phyloP scores from a whole-genome alignment of 2,113 vertebrate species.

The Dicerorhinus sumatrensis region DNA sequence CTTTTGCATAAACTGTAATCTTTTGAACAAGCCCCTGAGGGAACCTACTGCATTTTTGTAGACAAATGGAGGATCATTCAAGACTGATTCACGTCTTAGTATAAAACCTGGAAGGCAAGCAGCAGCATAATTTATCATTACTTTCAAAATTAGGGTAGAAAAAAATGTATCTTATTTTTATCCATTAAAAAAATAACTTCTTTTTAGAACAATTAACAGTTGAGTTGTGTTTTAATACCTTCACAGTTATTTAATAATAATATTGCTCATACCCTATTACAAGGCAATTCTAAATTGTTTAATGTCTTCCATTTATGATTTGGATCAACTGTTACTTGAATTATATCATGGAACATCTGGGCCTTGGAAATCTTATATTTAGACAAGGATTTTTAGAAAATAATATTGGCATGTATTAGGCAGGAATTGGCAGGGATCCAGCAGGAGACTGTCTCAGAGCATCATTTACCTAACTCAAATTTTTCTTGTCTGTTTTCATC shows the following conservation, averaged over 20 bases:
- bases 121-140: not conserved
- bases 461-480: not conserved
- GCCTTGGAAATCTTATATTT: slow-evolving; percentile 15
- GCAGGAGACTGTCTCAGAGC: not conserved
- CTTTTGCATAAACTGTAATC: not conserved
- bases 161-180: not conserved
- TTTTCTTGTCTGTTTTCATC: not conserved
- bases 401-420: not conserved
- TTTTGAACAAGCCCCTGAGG: not conserved
- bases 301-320: slow-evolving; percentile 17
- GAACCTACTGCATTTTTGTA: not conserved
- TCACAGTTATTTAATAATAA: slow-evolving; percentile 14
- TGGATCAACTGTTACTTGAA: slow-evolving; percentile 11
- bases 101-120: not conserved
- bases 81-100: not conserved
- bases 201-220: not conserved
- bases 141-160: not conserved
- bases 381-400: slow-evolving; percentile 7
- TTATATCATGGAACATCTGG: not conserved
- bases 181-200: not conserved
- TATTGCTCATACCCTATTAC: not conserved
- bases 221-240: not conserved
- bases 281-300: slow-evolving; percentile 35
- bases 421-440: not conserved
- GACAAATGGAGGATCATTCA: not conserved